A percentile compares a stretch with the other conserved stretches of the same genome.
These are phyloP conservation scores for Erebia epiphron DNA, from an alignment of 2,888 invertebrate genomes.

Conservation along the genomic window DNA sequence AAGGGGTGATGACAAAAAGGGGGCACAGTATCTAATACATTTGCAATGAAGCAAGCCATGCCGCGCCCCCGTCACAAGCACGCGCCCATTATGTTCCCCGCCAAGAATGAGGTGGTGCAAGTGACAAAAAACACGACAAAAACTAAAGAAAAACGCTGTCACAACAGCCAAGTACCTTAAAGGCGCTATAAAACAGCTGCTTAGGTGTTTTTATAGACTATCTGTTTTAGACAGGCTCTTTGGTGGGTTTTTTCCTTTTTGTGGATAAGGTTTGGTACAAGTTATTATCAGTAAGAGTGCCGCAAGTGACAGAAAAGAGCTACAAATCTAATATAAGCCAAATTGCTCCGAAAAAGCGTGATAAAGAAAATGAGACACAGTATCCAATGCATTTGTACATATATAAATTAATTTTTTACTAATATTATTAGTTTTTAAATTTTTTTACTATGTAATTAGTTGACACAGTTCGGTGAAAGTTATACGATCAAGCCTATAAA, in stretches of 20 bases:
- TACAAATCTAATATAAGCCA: conserved; percentile 22
- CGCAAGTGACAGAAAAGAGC: no score
- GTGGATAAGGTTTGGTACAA: neutral
- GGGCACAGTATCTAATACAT: conserved; percentile 68
- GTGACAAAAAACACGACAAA: conserved; percentile 15
- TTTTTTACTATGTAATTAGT: neutral
- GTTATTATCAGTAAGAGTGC: no score
- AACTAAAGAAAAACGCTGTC: neutral
- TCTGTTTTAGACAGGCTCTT: conserved; percentile 19
- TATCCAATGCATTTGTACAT: conserved; percentile 73
- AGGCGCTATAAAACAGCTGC: neutral
- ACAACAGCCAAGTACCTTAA: conserved; percentile 1
- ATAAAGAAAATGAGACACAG: conserved; percentile 57
- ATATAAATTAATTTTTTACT: no score
- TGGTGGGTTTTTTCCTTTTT: neutral
- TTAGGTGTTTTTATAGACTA: neutral
- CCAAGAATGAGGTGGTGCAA: conserved; percentile 47
- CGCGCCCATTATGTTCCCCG: conserved; percentile 63
- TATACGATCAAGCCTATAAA: neutral
- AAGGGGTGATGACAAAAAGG: conserved; percentile 53
- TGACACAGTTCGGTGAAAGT: neutral
- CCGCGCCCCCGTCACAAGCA: conserved; percentile 72
- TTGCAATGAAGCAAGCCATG: conserved; percentile 59
- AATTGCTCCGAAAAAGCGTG: conserved; percentile 49
- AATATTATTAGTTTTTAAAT: no score